Base-by-base conservation (phyloP, 2,113 vertebrate genomes). In the Thomomys bottae region DNA sequence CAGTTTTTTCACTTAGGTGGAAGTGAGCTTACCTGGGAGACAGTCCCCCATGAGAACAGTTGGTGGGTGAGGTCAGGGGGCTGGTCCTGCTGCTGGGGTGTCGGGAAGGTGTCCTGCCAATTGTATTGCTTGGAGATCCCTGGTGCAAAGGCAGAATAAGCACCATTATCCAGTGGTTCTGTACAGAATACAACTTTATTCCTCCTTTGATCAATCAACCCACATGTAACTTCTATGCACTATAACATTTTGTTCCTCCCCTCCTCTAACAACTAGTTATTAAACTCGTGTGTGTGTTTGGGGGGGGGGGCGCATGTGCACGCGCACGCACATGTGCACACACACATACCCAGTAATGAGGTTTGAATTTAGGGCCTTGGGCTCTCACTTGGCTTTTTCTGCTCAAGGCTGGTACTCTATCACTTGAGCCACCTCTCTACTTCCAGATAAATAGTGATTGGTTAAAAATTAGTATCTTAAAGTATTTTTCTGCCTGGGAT, bases 41-140 rank as follows among this genome's bases (percentile, higher is more conserved):
- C n/a, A 99, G 97, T 72, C 99, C 99, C n/a, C 99, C 98, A 15
- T 99, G 99, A 95, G 99, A 99, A 93, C 99, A 99, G 97, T 99
- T 99, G 86, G 99, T 99, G 6, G 99, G 99, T 61, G 99, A 99
- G 88, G 99, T 99, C 92, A 99, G 98, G 61, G 99, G 99, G 95
- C 99, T 99, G 89, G 99, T 99, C 96, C 99, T 98, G 97, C 98
- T 99, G 97, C 98, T 98, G 88, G 98, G 97, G 96, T 99, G 99
- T 87, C 99, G 98, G 32, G 98, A 97, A 34, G 98, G 98, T 20
- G 99, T 98, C 76, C 99, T 98, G 73, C 99, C 99, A 79, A 99
- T 98, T 12, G 99, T 99, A 98, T 99, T 99, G 97, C 99, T 99
- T 1, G 99, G 99, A 91, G 99, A 99, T 18, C 99, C 98, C 99